These are phyloP conservation scores for Pogonus chalceus DNA, from an alignment of 1,140 invertebrate genomes.

Conservation along the genomic window DNA sequence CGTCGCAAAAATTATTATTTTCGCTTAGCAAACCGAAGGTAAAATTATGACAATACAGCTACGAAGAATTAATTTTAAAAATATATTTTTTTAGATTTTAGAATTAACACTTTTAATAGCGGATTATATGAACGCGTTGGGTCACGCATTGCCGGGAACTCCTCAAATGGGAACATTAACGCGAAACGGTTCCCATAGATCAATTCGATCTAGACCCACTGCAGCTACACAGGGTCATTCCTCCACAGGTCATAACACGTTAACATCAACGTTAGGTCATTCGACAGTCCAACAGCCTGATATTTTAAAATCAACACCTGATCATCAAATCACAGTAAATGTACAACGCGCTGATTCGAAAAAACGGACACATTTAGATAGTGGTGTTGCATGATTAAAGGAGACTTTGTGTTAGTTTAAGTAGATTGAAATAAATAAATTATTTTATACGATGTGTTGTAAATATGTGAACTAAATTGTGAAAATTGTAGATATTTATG, in stretches of 20 bases:
- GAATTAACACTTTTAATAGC: slow-evolving; percentile 88
- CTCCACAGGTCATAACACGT: slow-evolving; percentile 6
- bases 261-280: slow-evolving; percentile 9
- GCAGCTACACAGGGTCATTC: slow-evolving; percentile 18
- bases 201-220: slow-evolving; percentile 40
- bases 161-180: slow-evolving; percentile 72
- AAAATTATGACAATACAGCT: slow-evolving; percentile 19
- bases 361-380: slow-evolving; percentile 44
- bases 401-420: background rate
- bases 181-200: slow-evolving; percentile 60
- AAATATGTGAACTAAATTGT: no score
- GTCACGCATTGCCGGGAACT: slow-evolving; percentile 60
- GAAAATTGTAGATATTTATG: no score
- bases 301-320: slow-evolving; percentile 73
- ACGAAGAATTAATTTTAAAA: slow-evolving; percentile 10
- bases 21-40: slow-evolving; percentile 85
- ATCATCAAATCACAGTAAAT: slow-evolving; percentile 47
- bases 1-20: slow-evolving; percentile 82
- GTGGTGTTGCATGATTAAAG: slow-evolving; percentile 40
- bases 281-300: slow-evolving; percentile 50
- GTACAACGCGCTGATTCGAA: slow-evolving; percentile 39
- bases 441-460: background rate
- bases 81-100: slow-evolving; percentile 51
- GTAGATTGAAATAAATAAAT: no score
- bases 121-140: slow-evolving; percentile 89